Evolutionary conservation across 2,888 invertebrate species (phyloP).

Genomic region (Ophion costatus): DNA sequence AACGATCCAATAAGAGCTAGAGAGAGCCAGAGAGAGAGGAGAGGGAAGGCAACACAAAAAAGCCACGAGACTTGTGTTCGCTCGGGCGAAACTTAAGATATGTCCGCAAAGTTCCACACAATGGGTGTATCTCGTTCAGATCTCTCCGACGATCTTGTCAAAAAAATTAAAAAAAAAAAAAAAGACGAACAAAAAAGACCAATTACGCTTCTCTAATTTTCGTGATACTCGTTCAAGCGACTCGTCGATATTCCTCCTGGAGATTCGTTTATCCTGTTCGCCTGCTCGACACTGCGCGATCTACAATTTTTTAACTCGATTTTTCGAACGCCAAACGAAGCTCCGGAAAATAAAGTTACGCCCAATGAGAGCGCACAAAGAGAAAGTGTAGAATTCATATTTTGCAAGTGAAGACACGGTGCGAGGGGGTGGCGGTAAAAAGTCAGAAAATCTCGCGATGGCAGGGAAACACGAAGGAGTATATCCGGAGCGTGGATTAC

Average conservation of each 20-base stretch:
- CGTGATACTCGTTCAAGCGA: conserved; percentile 11
- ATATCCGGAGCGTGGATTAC: conserved; percentile 64
- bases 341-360: neutral
- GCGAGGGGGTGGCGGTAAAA: neutral
- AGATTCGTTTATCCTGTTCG: neutral
- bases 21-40: conserved; percentile 24
- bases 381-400: neutral
- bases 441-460: conserved; percentile 13
- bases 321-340: neutral
- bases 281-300: neutral
- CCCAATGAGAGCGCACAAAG: neutral
- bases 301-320: neutral
- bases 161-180: neutral
- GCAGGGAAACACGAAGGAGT: conserved; percentile 47
- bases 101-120: conserved; percentile 61
- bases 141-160: conserved; percentile 17
- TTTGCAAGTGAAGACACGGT: neutral
- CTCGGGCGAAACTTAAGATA: conserved; percentile 65
- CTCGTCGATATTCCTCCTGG: neutral
- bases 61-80: conserved; percentile 67
- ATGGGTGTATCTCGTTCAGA: conserved; percentile 57
- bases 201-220: conserved; percentile 53
- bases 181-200: conserved; percentile 28
- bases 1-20: conserved; percentile 11
- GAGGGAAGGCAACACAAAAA: conserved; percentile 37